Conservation (phyloP, 2,113 vertebrate genomes). For the Stegostoma tigrinum region DNA sequence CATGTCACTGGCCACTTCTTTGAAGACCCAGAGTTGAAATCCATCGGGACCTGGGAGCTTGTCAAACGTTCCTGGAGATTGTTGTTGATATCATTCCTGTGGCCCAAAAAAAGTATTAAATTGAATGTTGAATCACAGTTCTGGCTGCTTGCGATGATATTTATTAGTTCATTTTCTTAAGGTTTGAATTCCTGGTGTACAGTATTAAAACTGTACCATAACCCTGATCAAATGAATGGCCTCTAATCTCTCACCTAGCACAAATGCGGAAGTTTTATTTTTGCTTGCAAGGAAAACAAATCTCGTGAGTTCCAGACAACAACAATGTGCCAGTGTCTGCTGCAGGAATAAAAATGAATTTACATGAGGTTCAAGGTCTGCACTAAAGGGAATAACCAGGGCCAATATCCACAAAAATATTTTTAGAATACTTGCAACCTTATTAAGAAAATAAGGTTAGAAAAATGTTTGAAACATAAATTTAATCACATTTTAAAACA, state of each 20-base stretch:
- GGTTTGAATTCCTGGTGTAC: neutral
- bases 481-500: neutral
- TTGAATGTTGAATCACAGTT: neutral
- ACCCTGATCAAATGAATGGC: neutral
- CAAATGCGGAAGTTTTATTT: neutral
- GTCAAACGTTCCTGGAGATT: too few species aligned
- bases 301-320: neutral
- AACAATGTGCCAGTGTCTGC: neutral
- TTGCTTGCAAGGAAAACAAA: neutral
- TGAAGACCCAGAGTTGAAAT: too few species aligned
- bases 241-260: neutral
- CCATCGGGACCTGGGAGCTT: too few species aligned
- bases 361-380: neutral
- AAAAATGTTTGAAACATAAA: neutral
- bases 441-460: neutral
- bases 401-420: neutral
- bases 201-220: neutral
- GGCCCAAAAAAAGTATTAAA: neutral
- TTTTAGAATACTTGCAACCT: neutral
- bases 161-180: neutral
- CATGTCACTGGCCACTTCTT: too few species aligned
- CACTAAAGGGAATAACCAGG: neutral
- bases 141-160: neutral
- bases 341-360: neutral
- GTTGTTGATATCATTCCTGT: neutral